Evolutionary conservation across 2,113 vertebrate species (phyloP), one percentile per base, ranked within the genome.

Genomic region (Mionectes macconnelli): DNA sequence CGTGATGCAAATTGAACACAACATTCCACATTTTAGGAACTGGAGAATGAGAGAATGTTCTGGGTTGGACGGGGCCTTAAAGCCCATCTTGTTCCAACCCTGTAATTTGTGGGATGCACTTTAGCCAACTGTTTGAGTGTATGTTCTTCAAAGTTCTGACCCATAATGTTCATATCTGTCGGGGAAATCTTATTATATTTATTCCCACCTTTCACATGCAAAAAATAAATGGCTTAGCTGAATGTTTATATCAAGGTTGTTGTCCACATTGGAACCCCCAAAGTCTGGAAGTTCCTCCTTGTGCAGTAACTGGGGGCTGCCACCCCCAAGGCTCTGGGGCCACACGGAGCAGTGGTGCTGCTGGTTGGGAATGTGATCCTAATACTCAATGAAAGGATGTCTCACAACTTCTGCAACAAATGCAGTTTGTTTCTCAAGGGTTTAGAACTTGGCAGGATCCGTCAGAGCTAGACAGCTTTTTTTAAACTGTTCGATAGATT

Each of bases 401-500:
- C 88, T 95, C 89, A 67, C 72, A 93, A 44, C 90, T 84, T 91
- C 80, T 76, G 76, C 74, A 74, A 78, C 93, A 94, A 96, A 92
- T 2, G 63, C 80, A 67, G 83, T 12, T 95, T 94, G 80, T 13
- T 96, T 94, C 96, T 66, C 91, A 20, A 88, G 78, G 80, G 68
- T 92, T 96, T 93, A 25, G 44, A 74, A 76, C 80, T 89, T 96
- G 96, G 96, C 94, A 96, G 93, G 96, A 87, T 81, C 90, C 68
- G 87, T 47, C 94, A 77, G 82, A 97, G 83, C 93, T 91, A 97
- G 89, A 93, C 87, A 86, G 87, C 47, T 92, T 92, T 96, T 95
- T 92, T 84, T 69, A 70, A 88, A 68, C 73, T 97, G 92, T 90
- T 86, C 75, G 55, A 52, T 84, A 42, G 56, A 56, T 50, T 15